These are phyloP conservation scores for Nasalis larvatus DNA, from an alignment of 2,113 vertebrate species.

Conservation along the genomic window DNA sequence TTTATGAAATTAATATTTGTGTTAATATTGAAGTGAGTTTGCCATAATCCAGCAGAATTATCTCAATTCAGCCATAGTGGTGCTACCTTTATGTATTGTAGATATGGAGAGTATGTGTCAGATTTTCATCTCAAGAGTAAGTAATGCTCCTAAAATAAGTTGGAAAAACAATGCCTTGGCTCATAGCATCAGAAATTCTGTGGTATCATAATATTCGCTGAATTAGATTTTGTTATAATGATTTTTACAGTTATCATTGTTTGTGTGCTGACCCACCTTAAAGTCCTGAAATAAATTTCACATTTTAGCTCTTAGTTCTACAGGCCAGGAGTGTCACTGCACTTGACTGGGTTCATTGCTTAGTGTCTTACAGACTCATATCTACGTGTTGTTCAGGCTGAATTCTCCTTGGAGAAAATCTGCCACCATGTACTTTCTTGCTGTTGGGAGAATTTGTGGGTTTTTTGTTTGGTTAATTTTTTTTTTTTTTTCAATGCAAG, in stretches of 20 bases:
- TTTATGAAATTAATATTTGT: neutral
- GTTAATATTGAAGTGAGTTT: neutral
- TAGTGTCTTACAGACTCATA: neutral
- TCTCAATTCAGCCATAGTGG: neutral
- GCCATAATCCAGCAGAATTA: neutral
- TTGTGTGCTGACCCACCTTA: neutral
- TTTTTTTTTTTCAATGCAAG: neutral
- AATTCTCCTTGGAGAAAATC: neutral
- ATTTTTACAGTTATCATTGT: neutral
- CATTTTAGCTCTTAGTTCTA: neutral
- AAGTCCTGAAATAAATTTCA: neutral
- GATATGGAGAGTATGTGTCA: neutral
- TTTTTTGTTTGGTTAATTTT: too few species aligned
- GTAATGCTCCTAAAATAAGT: neutral
- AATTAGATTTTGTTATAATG: neutral
- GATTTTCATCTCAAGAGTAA: neutral
- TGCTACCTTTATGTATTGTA: neutral
- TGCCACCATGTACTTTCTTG: neutral
- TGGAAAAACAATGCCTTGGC: neutral
- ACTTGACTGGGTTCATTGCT: neutral
- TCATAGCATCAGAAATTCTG: neutral
- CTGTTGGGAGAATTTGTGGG: neutral
- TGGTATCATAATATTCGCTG: neutral
- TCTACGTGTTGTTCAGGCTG: neutral
- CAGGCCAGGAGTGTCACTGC: neutral